Percentiles rank a stretch among this genome's conserved stretches.
Conservation (phyloP, 2,113 vertebrate species). For the Phyllopteryx taeniolatus region DNA sequence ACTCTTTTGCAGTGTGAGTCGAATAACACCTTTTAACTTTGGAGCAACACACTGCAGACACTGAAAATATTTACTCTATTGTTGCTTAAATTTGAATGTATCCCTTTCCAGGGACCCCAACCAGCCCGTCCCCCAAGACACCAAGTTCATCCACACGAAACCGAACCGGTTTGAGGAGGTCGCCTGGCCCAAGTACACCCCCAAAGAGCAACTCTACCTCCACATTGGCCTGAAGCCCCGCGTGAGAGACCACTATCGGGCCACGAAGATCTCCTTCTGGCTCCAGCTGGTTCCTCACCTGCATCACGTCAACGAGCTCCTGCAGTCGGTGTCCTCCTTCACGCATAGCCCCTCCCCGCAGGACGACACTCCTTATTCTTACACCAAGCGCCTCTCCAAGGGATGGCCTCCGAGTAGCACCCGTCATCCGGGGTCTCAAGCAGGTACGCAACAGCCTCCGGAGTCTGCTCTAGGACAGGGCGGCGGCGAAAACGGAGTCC, state of each 20-base stretch:
- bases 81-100: constrained; percentile 7
- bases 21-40: background rate
- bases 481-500: constrained; percentile 49
- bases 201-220: constrained; percentile 93
- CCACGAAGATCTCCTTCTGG: constrained; percentile 98
- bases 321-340: constrained; percentile 91
- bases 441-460: constrained; percentile 78
- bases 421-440: constrained; percentile 83
- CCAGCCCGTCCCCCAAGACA: constrained; percentile 94
- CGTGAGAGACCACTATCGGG: constrained; percentile 91
- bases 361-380: constrained; percentile 89
- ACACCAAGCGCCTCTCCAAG: constrained; percentile 85
- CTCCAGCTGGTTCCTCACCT: constrained; percentile 91
- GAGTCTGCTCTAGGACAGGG: constrained; percentile 58
- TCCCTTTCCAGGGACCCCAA: constrained; percentile 86
- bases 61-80: background rate
- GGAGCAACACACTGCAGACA: background rate
- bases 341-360: constrained; percentile 91
- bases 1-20: too few species aligned
- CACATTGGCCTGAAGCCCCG: constrained; percentile 94
- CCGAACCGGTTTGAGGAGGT: constrained; percentile 98
- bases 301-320: constrained; percentile 90
- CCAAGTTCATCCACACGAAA: constrained; percentile 97
- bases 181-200: constrained; percentile 96
- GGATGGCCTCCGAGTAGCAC: constrained; percentile 81